Evolutionary conservation across 2,113 vertebrate genomes (phyloP).

Genomic region (Mustelus asterias): DNA sequence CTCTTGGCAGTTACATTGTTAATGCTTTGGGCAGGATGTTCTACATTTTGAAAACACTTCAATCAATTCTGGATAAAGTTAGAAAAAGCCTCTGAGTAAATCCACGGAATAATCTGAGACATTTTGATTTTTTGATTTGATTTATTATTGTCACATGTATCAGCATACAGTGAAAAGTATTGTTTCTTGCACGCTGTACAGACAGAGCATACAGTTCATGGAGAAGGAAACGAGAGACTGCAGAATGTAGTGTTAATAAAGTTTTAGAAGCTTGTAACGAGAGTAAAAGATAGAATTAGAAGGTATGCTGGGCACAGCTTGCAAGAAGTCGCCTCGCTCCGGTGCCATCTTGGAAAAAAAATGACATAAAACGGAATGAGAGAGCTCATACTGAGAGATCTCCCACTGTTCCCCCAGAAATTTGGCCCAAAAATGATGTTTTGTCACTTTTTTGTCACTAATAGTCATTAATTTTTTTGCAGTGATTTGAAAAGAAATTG

Average conservation of each 20-base stretch:
- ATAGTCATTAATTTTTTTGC: neutral
- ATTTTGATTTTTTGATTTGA: too few relatives aligned
- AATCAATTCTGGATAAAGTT: neutral
- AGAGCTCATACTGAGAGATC: neutral
- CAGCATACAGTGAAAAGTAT: too few relatives aligned
- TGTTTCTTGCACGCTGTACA: too few relatives aligned
- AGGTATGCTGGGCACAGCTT: too few relatives aligned
- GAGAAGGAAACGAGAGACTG: too few relatives aligned
- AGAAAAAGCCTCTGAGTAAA: neutral
- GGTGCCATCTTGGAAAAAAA: too few relatives aligned
- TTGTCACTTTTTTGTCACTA: neutral
- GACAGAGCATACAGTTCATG: too few relatives aligned
- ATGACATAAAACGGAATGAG: neutral
- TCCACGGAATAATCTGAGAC: neutral
- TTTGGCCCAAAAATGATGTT: neutral
- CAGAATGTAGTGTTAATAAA: too few relatives aligned
- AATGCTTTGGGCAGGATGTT: neutral
- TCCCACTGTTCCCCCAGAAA: neutral
- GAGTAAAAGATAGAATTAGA: too few relatives aligned
- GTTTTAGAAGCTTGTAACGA: too few relatives aligned
- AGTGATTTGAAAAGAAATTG: neutral
- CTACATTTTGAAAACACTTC: neutral
- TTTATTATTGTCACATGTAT: too few relatives aligned
- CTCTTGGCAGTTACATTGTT: neutral
- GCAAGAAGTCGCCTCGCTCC: too few relatives aligned